A percentile compares a stretch with the other conserved stretches of the same genome.
phyloP scores from a whole-genome alignment of 2,888 invertebrate species.

The Cheilosia grossa region DNA sequence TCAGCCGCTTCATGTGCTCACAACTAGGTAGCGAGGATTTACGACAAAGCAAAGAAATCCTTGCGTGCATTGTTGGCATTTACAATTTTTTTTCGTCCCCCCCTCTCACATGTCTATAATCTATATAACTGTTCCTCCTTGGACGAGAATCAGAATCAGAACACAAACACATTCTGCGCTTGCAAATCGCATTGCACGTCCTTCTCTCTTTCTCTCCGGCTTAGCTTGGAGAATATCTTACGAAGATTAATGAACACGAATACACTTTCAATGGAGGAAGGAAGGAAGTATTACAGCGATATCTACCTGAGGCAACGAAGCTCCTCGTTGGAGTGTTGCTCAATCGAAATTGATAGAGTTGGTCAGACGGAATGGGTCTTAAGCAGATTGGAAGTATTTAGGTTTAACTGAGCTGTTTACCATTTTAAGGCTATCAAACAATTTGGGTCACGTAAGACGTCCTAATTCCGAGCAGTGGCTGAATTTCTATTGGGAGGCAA shows the following conservation, averaged over 20 bases:
- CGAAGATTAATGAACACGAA: slow-evolving; percentile 70
- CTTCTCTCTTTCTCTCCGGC: slow-evolving; percentile 20
- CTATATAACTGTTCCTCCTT: neutral
- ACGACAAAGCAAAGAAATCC: slow-evolving; percentile 57
- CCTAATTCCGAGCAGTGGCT: no score
- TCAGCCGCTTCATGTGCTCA: slow-evolving; percentile 36
- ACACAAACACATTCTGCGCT: slow-evolving; percentile 56
- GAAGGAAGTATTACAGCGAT: slow-evolving; percentile 25
- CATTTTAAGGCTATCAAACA: slow-evolving; percentile 7
- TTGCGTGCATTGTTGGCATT: slow-evolving; percentile 69
- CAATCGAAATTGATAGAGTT: neutral
- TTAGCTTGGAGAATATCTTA: slow-evolving; percentile 40
- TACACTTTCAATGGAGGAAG: slow-evolving; percentile 8
- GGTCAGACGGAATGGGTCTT: neutral
- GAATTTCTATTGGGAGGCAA: no score
- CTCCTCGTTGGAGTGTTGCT: neutral
- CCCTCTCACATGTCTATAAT: neutral
- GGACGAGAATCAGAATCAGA: slow-evolving; percentile 60
- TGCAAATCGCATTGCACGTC: slow-evolving; percentile 65
- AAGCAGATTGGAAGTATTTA: slow-evolving; percentile 35
- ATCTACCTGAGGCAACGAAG: neutral
- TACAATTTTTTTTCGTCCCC: slow-evolving; percentile 35
- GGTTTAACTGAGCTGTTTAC: slow-evolving; percentile 12
- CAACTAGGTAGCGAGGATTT: slow-evolving; percentile 48
- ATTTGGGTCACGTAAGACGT: neutral